These are phyloP conservation scores for Catostylus mosaicus DNA, from an alignment of 30 jellyfish, hydroid and myxozoan species.

Conservation along the genomic window DNA sequence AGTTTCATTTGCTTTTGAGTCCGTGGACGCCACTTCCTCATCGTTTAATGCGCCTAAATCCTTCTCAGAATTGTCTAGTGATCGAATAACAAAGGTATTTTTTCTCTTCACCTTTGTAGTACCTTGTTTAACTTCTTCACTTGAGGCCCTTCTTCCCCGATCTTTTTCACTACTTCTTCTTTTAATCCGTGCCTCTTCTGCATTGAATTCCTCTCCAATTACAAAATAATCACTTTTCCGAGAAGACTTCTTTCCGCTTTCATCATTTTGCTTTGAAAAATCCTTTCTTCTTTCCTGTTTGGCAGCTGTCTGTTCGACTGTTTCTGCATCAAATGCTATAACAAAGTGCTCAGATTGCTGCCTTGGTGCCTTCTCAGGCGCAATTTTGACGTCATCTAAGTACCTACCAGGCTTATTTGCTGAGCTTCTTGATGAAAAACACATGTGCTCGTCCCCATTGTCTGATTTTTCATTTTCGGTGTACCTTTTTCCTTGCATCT, in stretches of 20 bases:
- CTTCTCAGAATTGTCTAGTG: neutral
- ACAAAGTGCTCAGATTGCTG: conserved; percentile 29
- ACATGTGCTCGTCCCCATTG: no score
- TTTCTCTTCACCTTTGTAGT: conserved; percentile 6
- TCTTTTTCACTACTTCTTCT: neutral
- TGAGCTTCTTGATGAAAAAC: no score
- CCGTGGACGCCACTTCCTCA: neutral
- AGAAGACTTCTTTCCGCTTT: neutral
- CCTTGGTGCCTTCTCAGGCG: neutral
- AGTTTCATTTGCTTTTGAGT: no score
- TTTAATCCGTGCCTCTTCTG: neutral
- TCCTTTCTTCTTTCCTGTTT: neutral
- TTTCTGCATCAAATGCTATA: neutral
- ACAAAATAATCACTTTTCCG: neutral
- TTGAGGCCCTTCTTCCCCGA: neutral
- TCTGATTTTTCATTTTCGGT: neutral
- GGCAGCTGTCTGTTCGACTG: neutral
- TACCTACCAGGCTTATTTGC: neutral
- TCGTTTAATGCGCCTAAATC: neutral
- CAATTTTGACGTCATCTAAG: neutral
- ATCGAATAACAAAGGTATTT: conserved; percentile 31
- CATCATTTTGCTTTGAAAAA: neutral
- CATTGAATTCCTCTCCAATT: conserved; percentile 4
- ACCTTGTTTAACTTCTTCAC: neutral
- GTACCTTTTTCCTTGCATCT: neutral